These are phyloP conservation scores for Apodemia mormo DNA, from an alignment of 2,888 invertebrate species.

Conservation along the genomic window DNA sequence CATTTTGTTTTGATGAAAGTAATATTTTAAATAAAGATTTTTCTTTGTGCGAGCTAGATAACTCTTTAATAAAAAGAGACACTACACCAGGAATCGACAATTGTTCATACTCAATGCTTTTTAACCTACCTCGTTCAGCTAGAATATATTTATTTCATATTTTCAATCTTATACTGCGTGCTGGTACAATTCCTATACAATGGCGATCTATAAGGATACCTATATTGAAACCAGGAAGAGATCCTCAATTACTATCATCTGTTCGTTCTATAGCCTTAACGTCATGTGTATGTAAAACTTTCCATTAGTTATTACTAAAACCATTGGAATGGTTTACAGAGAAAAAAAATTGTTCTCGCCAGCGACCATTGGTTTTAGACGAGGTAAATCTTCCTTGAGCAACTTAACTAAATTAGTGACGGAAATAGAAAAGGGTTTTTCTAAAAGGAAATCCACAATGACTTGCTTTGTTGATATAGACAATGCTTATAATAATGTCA, in stretches of 20 bases:
- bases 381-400: constrained; percentile 26
- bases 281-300: constrained; percentile 19
- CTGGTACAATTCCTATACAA: neutral
- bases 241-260: neutral
- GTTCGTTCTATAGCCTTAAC: constrained; percentile 20
- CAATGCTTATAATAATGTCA: constrained; percentile 30
- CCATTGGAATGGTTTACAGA: constrained; percentile 20
- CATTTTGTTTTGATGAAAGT: neutral
- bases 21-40: neutral
- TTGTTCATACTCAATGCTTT: constrained; percentile 9
- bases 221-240: neutral
- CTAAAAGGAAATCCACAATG: constrained; percentile 23
- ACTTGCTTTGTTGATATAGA: constrained; percentile 33
- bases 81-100: neutral
- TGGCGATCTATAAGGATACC: constrained; percentile 18
- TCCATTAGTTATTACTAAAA: constrained; percentile 22
- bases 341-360: neutral
- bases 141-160: constrained; percentile 9
- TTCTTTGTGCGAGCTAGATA: neutral
- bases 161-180: neutral
- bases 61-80: neutral
- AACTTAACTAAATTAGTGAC: constrained; percentile 24
- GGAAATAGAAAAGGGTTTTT: constrained; percentile 29
- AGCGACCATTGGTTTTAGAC: constrained; percentile 25
- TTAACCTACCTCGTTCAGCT: neutral